Percentiles rank a stretch among this genome's conserved stretches.
Conservation (phyloP, 2,797 vertebrate genomes). For the Xenentodon cancila region DNA sequence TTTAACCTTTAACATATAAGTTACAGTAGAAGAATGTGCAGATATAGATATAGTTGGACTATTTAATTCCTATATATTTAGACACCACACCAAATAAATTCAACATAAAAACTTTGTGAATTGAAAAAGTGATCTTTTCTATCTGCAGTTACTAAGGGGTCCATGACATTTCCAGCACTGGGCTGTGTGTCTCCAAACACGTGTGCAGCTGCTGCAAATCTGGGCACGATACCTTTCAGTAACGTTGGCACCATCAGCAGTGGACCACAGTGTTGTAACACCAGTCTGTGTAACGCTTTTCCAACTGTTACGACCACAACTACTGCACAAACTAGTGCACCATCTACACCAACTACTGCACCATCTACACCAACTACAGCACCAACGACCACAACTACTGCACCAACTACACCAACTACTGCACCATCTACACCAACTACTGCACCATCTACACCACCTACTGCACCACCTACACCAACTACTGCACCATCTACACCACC, state of each 20-base stretch:
- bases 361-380: neutral
- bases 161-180: accelerated
- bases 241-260: neutral
- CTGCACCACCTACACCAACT: neutral
- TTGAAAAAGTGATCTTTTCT: neutral
- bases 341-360: neutral
- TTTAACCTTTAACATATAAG: too few species aligned
- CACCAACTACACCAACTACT: neutral
- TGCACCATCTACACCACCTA: neutral
- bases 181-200: constrained; percentile 16
- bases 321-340: neutral
- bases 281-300: neutral
- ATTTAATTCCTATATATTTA: too few species aligned
- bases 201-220: neutral
- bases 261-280: constrained; percentile 6
- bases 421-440: neutral
- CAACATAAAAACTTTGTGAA: too few species aligned
- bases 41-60: too few species aligned
- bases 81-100: too few species aligned
- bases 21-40: neutral
- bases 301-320: neutral
- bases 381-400: accelerated
- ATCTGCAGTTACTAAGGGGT: neutral
- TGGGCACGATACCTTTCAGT: neutral
- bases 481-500: neutral